A percentile compares a stretch with the other conserved stretches of the same genome.
These are phyloP conservation scores for Drosophila mojavensis DNA, from an alignment of 1,140 invertebrate genomes.

Conservation along the genomic window DNA sequence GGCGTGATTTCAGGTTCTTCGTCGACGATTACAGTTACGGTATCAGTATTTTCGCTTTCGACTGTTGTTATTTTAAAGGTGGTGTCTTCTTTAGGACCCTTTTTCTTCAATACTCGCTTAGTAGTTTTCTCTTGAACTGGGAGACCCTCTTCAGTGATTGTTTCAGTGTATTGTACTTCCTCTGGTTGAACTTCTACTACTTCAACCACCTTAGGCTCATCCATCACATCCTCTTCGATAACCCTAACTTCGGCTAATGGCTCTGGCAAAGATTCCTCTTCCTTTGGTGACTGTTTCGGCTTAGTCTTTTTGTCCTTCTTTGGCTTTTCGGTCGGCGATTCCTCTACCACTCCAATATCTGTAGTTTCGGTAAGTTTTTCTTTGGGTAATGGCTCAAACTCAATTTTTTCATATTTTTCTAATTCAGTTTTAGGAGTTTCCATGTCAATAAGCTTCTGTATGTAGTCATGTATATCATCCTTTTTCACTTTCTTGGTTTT, in stretches of 20 bases:
- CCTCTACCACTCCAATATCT: constrained; percentile 30
- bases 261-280: constrained; percentile 29
- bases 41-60: constrained; percentile 79
- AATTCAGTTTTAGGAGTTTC: constrained; percentile 82
- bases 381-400: constrained; percentile 63
- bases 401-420: constrained; percentile 80
- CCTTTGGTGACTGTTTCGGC: constrained; percentile 23
- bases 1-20: constrained; percentile 56
- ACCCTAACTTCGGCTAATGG: constrained; percentile 52
- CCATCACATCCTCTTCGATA: constrained; percentile 53
- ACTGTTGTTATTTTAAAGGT: constrained; percentile 82
- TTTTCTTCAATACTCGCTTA: constrained; percentile 83
- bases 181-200: constrained; percentile 65
- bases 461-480: constrained; percentile 78
- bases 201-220: constrained; percentile 58
- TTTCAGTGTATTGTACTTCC: constrained; percentile 64
- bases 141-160: constrained; percentile 66
- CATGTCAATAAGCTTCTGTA: constrained; percentile 70
- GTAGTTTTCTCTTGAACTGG: constrained; percentile 77
- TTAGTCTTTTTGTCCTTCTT: constrained; percentile 63
- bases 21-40: constrained; percentile 68
- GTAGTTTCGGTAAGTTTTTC: constrained; percentile 64
- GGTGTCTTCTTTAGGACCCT: constrained; percentile 83
- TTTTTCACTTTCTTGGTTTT: constrained; percentile 71
- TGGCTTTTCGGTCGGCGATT: constrained; percentile 43